Evolutionary conservation across 2,113 vertebrate genomes (phyloP).

Genomic region (Lipotes vexillifer): DNA sequence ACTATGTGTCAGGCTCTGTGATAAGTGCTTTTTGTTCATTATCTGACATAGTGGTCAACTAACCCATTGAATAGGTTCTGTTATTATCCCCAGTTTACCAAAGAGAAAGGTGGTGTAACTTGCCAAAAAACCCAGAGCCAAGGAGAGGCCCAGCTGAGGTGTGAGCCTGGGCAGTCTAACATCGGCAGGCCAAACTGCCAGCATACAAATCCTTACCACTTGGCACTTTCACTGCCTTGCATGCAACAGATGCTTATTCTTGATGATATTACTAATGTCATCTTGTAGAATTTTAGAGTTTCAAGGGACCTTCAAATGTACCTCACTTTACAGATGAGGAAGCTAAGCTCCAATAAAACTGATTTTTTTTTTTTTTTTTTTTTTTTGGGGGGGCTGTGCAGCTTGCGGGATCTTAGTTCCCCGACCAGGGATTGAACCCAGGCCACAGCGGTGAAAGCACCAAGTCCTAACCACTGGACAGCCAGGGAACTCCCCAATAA

Average conservation of each 20-base stretch:
- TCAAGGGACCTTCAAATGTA: not conserved
- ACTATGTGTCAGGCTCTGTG: not conserved
- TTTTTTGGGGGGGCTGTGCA: not conserved
- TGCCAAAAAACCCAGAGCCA: not conserved
- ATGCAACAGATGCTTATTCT: not conserved
- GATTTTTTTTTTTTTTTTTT: not conserved
- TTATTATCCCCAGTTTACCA: not conserved
- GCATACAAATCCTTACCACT: not conserved
- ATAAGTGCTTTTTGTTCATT: not conserved
- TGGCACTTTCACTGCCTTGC: not conserved
- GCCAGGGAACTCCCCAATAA: not conserved
- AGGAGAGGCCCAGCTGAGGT: not conserved
- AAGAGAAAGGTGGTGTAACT: not conserved
- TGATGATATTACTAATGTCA: not conserved
- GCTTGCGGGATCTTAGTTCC: not conserved
- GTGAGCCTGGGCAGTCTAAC: not conserved
- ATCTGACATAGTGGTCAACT: not conserved
- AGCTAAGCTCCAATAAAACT: not conserved
- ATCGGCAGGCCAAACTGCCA: not conserved
- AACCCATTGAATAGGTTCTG: not conserved
- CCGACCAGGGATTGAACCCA: not conserved
- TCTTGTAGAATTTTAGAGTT: not conserved
- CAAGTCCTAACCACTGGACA: not conserved
- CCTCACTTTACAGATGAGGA: conserved; percentile 18
- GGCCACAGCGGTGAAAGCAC: not conserved